A percentile compares a stretch with the other conserved stretches of the same genome.
These are phyloP conservation scores for Alethe castanea DNA, from an alignment of 2,113 vertebrate species.

Conservation along the genomic window DNA sequence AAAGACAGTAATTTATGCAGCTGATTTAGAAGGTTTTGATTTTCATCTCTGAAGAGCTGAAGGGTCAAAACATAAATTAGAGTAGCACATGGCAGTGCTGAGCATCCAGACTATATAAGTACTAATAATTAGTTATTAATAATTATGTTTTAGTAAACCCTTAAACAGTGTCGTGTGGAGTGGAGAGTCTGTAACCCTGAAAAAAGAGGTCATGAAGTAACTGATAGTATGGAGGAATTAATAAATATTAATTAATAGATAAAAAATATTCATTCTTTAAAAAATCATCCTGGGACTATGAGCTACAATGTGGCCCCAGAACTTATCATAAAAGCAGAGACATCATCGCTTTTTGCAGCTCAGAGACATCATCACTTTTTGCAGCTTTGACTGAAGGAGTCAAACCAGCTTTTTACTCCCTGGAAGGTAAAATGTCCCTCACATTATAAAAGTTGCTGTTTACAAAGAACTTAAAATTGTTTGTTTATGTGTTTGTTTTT, in stretches of 20 bases:
- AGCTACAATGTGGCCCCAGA: not conserved
- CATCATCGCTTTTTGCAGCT: not conserved
- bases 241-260: not conserved
- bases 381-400: not conserved
- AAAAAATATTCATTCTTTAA: not conserved
- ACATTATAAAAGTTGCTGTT: not conserved
- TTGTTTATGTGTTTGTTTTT: too few species aligned
- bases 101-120: not conserved
- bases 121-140: too few species aligned
- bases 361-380: fast-evolving
- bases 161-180: not conserved
- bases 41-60: not conserved
- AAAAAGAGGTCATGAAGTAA: not conserved
- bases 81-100: not conserved
- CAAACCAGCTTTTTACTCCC: not conserved
- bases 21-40: not conserved
- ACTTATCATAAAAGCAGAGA: not conserved
- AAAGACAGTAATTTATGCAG: constrained; percentile 3
- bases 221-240: not conserved
- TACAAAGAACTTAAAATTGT: not conserved
- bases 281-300: not conserved
- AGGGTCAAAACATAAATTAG: not conserved
- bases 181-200: not conserved
- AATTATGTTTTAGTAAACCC: not conserved
- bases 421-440: not conserved